These are phyloP conservation scores for Scolopax bukidnonensis DNA, from an alignment of 2,797 vertebrate genomes.

Conservation along the genomic window DNA sequence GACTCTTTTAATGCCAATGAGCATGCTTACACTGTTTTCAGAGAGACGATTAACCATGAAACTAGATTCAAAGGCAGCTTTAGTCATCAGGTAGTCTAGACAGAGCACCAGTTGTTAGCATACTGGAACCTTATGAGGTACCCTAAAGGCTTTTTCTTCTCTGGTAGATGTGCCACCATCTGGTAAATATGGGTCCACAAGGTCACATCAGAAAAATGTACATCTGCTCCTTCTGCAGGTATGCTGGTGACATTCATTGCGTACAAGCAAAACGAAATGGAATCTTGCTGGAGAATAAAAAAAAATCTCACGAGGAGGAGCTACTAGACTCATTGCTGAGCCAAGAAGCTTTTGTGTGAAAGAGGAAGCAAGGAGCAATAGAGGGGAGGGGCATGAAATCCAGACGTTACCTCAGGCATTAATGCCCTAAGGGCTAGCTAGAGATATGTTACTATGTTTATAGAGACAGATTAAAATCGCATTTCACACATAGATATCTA, in stretches of 20 bases:
- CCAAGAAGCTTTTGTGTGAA: slow-evolving; percentile 17
- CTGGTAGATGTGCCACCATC: background rate
- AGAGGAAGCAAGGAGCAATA: slow-evolving; percentile 12
- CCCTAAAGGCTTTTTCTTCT: background rate
- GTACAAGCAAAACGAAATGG: background rate
- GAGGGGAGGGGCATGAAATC: background rate
- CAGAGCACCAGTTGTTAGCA: background rate
- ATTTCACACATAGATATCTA: slow-evolving; percentile 53
- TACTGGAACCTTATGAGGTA: background rate
- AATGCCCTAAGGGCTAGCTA: background rate
- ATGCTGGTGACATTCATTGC: background rate
- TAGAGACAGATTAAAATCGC: slow-evolving; percentile 51
- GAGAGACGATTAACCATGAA: background rate
- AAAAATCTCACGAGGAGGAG: background rate
- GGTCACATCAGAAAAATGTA: background rate
- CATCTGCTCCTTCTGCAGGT: background rate
- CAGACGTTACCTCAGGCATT: slow-evolving; percentile 70
- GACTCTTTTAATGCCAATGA: background rate
- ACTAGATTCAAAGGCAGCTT: background rate
- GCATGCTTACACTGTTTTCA: background rate
- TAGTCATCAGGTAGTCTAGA: background rate
- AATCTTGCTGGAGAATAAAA: background rate
- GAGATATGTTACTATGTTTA: slow-evolving; percentile 36
- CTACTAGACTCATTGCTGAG: background rate
- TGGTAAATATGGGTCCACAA: background rate